Evolutionary conservation across 1,140 invertebrate species (phyloP).

Genomic region (Euglossa dilemma): DNA sequence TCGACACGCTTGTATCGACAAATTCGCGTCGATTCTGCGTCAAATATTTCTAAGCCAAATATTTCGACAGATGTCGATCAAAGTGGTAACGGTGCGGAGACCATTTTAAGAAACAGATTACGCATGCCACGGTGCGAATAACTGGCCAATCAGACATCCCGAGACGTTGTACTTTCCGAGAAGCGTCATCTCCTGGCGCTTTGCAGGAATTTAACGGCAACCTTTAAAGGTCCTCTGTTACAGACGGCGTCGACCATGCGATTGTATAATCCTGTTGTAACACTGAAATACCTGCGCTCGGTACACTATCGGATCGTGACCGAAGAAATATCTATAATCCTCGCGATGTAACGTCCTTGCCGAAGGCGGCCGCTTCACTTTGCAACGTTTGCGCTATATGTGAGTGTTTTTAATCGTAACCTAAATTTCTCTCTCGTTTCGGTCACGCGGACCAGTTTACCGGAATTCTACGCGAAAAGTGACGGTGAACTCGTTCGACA

Average conservation of each 20-base stretch:
- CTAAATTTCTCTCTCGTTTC: conserved; percentile 40
- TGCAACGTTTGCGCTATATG: neutral
- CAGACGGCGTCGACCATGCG: neutral
- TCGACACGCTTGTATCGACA: neutral
- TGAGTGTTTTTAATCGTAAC: conserved; percentile 39
- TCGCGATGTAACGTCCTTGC: conserved; percentile 27
- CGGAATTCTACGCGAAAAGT: conserved; percentile 12
- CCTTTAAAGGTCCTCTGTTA: neutral
- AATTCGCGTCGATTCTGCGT: neutral
- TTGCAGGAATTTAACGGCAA: neutral
- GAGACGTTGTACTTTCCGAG: conserved; percentile 33
- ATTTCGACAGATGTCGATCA: neutral
- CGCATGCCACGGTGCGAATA: conserved; percentile 28
- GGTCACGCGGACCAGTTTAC: neutral
- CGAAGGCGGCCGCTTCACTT: conserved; percentile 4
- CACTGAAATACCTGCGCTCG: neutral
- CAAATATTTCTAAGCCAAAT: too few relatives aligned
- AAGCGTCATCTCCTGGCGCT: neutral
- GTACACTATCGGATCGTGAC: neutral
- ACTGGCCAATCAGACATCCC: neutral
- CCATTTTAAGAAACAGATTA: conserved; percentile 26
- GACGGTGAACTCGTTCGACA: neutral
- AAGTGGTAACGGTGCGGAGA: neutral
- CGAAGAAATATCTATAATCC: neutral
- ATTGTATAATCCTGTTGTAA: neutral